These are phyloP conservation scores for Salpingus planirostris DNA, from an alignment of 2,888 invertebrate species.

Conservation along the genomic window DNA sequence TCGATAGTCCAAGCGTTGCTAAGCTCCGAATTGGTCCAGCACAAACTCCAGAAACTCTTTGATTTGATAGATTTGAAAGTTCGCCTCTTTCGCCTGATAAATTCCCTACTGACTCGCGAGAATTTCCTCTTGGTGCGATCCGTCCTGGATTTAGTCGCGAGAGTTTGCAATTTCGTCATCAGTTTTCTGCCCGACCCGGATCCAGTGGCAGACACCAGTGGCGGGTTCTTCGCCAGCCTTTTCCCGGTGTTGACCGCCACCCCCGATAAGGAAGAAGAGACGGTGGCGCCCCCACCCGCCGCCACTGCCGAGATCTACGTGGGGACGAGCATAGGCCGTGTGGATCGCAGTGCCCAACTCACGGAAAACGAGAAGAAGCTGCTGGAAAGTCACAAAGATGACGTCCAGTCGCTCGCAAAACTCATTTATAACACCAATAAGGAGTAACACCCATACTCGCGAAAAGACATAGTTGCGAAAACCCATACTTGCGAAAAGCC, in stretches of 20 bases:
- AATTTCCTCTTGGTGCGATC: slow-evolving; percentile 22
- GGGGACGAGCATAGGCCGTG: too few relatives aligned
- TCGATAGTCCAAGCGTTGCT: too few relatives aligned
- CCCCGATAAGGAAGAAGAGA: too few relatives aligned
- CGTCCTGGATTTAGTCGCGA: slow-evolving; percentile 6
- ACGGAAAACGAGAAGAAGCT: background rate
- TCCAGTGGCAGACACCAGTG: background rate
- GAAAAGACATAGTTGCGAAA: too few relatives aligned
- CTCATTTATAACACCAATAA: slow-evolving; percentile 5
- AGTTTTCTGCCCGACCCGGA: slow-evolving; percentile 9
- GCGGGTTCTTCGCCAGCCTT: background rate
- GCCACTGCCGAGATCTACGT: too few relatives aligned
- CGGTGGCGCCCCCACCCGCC: too few relatives aligned
- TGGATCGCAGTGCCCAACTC: background rate
- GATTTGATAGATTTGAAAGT: slow-evolving; percentile 25
- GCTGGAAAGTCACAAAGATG: slow-evolving; percentile 2
- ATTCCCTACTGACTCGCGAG: slow-evolving; percentile 24
- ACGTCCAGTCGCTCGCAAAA: slow-evolving; percentile 4
- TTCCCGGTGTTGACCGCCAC: slow-evolving; percentile 4
- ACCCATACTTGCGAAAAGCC: too few relatives aligned
- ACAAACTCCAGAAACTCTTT: slow-evolving; percentile 15
- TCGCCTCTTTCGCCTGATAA: slow-evolving; percentile 19
- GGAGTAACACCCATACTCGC: too few relatives aligned
- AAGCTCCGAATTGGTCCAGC: slow-evolving; percentile 3
- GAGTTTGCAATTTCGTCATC: slow-evolving; percentile 7